These are phyloP conservation scores for Coptodon bakossiorum DNA, from an alignment of 2,113 vertebrate species.

Conservation along the genomic window DNA sequence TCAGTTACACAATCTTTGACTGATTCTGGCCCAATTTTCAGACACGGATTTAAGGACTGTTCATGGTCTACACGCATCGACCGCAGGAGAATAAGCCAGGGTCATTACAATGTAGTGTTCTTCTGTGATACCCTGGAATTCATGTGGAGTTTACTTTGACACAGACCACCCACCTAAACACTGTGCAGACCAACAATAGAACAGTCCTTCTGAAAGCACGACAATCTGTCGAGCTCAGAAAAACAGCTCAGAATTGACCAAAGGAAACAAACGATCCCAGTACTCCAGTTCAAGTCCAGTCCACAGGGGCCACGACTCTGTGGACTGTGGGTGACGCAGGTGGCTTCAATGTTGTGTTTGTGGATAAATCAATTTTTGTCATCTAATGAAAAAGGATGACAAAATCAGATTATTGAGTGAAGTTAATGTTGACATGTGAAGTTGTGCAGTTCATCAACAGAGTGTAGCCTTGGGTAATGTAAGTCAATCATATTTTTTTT, in stretches of 20 bases:
- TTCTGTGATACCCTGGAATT: background rate
- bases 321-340: background rate
- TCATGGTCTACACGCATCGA: background rate
- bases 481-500: background rate
- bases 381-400: background rate
- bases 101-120: background rate
- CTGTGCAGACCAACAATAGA: background rate
- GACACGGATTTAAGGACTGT: background rate
- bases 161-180: background rate
- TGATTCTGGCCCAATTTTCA: background rate
- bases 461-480: background rate
- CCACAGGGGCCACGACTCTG: background rate
- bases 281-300: fast-evolving
- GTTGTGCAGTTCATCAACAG: background rate
- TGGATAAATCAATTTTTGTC: background rate
- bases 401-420: background rate
- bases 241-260: background rate
- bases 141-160: background rate
- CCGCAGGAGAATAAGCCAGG: background rate
- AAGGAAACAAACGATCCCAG: background rate
- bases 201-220: background rate
- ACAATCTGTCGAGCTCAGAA: background rate
- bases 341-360: background rate
- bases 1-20: background rate
- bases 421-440: background rate